Conservation (phyloP, 2,888 invertebrate species). For the Drosophila mettleri region DNA sequence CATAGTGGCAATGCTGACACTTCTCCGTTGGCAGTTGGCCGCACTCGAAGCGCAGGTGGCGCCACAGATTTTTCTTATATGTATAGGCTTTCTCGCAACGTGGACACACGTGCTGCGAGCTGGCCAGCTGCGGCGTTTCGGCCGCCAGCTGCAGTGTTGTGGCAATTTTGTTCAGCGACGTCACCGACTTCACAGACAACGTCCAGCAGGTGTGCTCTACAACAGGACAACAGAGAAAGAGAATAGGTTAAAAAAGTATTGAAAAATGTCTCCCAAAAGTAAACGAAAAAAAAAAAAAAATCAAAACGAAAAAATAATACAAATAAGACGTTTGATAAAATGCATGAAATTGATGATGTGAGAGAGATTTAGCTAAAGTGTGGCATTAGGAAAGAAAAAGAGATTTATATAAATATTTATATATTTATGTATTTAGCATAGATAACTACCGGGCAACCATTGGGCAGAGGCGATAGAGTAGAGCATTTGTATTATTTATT, state of each 20-base stretch:
- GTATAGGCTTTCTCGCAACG: conserved; percentile 87
- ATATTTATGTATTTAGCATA: conserved; percentile 5
- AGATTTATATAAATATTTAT: conserved; percentile 12
- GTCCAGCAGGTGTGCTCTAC: conserved; percentile 83
- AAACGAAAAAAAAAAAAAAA: conserved; percentile 9
- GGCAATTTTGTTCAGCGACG: conserved; percentile 82
- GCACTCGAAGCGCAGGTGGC: conserved; percentile 87
- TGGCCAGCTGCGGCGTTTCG: conserved; percentile 34
- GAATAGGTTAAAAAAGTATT: conserved; percentile 60
- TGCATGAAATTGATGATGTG: conserved; percentile 29
- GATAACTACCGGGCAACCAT: conserved; percentile 49
- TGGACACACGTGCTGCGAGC: conserved; percentile 85
- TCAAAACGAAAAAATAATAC: conserved; percentile 23
- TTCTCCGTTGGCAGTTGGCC: conserved; percentile 87
- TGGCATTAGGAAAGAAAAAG: conserved; percentile 26
- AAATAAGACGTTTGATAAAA: conserved; percentile 13
- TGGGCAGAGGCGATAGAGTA: conserved; percentile 55
- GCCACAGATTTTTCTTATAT: conserved; percentile 87
- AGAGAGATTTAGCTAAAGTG: conserved; percentile 36
- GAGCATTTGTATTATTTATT: conserved; percentile 19
- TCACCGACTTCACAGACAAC: conserved; percentile 83
- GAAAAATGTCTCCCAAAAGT: background rate
- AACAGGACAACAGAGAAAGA: conserved; percentile 61
- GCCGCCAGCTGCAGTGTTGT: conserved; percentile 51
- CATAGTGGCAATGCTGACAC: conserved; percentile 86